Base-by-base conservation (phyloP, 2,797 vertebrate genomes). In the Takifugu ocellatus region DNA sequence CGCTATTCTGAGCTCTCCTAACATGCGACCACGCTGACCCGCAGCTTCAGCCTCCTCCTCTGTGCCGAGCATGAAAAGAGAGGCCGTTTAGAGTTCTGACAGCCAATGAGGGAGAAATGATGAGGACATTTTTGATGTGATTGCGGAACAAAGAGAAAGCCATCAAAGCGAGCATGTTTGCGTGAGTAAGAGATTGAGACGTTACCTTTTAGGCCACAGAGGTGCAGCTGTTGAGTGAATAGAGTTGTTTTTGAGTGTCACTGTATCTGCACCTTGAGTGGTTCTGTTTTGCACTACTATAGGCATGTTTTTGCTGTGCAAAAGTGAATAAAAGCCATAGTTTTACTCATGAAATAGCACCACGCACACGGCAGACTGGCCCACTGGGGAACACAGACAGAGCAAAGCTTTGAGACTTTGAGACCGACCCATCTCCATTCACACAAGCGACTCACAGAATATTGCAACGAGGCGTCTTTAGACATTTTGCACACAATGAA, bases 1-100 rank as follows among this genome's bases (percentile, higher is more conserved):
- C 66, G 64, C 58, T 68, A 55, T 21, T 59, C 72, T 1, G 78
- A 85, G 55, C 66, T 89, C 53, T 87, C 76, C 58, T 86, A 77
- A 87, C 36, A 14, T 14, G 3, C 36, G 14, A 0, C 12, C 2
- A 39, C 5, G 36, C 36, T 6, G 36, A 39, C 36, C 36, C 36
- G 14, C 36, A 4, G 3, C 36, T 39, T 14, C 36, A 39, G 36
- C 36, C 36, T 6, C 14, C 3, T 6, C n/a, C 33, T 43, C 15
- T 4, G 51, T 51, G 25, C 21, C 39, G 36, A 36, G 57, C 46
- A 54, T 14, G 47, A 14, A 3, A 17, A 46, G 25, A 46, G 25
- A 64, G 49, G 17, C 2, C 29, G 42, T 33, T 43, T 54, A 54
- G 49, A 14, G 26, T 21, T 21, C 21, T 21, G 21, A 21, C 21